phyloP scores from a whole-genome alignment of 2,888 invertebrate genomes.

The Megalurothrips usitatus region DNA sequence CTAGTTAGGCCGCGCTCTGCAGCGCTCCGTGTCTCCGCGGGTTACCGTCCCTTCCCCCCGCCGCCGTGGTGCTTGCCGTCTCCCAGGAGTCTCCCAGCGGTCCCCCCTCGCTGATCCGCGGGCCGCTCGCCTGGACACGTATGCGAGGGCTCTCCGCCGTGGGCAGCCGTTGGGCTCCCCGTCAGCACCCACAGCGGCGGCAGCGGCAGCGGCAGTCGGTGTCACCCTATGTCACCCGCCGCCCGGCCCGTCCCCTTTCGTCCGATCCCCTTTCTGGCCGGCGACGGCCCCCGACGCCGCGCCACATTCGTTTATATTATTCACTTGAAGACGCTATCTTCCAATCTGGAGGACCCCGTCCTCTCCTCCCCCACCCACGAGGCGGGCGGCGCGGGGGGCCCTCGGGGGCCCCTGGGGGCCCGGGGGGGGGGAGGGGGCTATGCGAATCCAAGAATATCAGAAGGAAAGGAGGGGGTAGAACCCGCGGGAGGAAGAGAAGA shows the following conservation, averaged over 20 bases:
- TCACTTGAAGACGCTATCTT: constrained; percentile 8
- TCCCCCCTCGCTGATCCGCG: not conserved
- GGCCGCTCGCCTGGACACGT: not conserved
- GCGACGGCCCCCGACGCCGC: not conserved
- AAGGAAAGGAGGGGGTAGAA: not conserved
- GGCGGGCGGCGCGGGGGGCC: too few relatives aligned
- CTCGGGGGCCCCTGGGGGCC: too few relatives aligned
- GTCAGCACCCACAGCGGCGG: not conserved
- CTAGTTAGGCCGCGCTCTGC: too few relatives aligned
- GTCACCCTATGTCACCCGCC: not conserved
- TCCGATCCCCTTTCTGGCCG: not conserved
- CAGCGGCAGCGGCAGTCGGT: not conserved
- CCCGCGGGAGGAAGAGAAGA: not conserved
- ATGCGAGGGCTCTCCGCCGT: not conserved
- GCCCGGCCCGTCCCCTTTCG: too few relatives aligned
- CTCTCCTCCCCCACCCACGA: not conserved
- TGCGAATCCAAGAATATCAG: constrained; percentile 11
- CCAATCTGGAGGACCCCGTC: not conserved
- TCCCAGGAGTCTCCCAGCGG: not conserved
- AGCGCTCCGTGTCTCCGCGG: too few relatives aligned
- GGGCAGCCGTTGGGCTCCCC: not conserved
- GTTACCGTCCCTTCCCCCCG: too few relatives aligned
- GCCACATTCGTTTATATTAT: constrained; percentile 23
- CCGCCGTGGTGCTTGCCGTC: too few relatives aligned
- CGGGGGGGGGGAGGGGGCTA: too few relatives aligned